These are phyloP conservation scores for Falco concolor DNA, from an alignment of 2,797 vertebrate genomes.

Conservation along the genomic window DNA sequence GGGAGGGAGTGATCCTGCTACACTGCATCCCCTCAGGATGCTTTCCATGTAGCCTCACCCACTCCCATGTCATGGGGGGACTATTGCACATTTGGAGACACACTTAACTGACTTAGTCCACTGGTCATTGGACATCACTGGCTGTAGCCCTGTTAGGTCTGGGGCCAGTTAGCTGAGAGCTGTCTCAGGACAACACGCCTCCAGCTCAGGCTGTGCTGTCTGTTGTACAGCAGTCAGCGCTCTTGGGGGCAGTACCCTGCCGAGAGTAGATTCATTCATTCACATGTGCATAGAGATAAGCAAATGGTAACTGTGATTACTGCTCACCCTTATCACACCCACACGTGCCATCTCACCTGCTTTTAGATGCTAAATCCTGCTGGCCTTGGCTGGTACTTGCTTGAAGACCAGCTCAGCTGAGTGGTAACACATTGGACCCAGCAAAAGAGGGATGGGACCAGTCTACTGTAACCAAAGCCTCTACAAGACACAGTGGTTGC, in stretches of 20 bases:
- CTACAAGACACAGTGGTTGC: not conserved
- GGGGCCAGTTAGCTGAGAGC: too few species aligned
- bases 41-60: not conserved
- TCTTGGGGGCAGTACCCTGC: too few species aligned
- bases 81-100: not conserved
- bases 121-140: not conserved
- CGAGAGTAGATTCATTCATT: not conserved
- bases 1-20: not conserved
- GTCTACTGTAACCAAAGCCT: not conserved
- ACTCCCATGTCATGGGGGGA: too few species aligned
- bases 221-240: not conserved
- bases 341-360: not conserved
- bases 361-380: not conserved
- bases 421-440: not conserved
- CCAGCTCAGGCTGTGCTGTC: not conserved
- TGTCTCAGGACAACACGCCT: not conserved
- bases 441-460: not conserved
- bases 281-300: not conserved
- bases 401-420: not conserved
- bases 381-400: not conserved
- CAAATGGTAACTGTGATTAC: not conserved
- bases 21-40: not conserved
- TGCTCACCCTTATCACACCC: not conserved
- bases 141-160: not conserved
- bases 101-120: rapidly evolving